phyloP scores from a whole-genome alignment of 2,113 vertebrate species.

The Puma concolor region DNA sequence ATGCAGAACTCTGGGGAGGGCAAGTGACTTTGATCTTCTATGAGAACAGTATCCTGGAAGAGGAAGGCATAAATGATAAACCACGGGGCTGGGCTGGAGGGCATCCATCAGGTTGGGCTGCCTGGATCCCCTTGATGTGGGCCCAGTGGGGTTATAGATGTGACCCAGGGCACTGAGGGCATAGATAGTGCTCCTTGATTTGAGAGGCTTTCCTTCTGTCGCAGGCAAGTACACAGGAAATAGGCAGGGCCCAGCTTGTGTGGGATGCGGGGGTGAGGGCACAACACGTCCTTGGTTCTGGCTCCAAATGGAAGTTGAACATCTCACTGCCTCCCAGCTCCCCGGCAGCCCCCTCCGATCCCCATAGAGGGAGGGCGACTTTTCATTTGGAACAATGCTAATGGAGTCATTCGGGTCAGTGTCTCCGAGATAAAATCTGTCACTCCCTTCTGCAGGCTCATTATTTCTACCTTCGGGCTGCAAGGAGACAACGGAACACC shows the following conservation, averaged over 20 bases:
- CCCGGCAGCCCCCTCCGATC: neutral
- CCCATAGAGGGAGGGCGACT: slow-evolving; percentile 52
- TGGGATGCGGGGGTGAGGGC: neutral
- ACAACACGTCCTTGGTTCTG: slow-evolving; percentile 31
- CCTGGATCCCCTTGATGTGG: neutral
- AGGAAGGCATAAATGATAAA: neutral
- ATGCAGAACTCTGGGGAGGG: neutral
- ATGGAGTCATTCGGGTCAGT: slow-evolving; percentile 71
- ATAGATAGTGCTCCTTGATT: neutral
- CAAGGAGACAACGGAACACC: slow-evolving; percentile 43
- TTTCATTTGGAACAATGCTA: slow-evolving; percentile 75
- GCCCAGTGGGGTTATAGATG: neutral
- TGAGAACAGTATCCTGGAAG: neutral
- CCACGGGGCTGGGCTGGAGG: neutral
- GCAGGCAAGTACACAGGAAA: neutral
- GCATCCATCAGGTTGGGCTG: fast-evolving
- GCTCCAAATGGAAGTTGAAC: slow-evolving; percentile 46
- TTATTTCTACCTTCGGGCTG: slow-evolving; percentile 75
- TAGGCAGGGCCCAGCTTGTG: neutral
- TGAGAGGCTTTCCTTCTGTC: neutral
- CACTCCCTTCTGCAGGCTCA: slow-evolving; percentile 72
- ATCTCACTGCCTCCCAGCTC: neutral
- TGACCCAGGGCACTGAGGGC: neutral
- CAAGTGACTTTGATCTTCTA: slow-evolving; percentile 14
- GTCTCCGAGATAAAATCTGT: slow-evolving; percentile 74